Evolutionary conservation across 2,888 invertebrate species (phyloP), one percentile per base, ranked within the genome.

Genomic region (Phlogophora meticulosa): DNA sequence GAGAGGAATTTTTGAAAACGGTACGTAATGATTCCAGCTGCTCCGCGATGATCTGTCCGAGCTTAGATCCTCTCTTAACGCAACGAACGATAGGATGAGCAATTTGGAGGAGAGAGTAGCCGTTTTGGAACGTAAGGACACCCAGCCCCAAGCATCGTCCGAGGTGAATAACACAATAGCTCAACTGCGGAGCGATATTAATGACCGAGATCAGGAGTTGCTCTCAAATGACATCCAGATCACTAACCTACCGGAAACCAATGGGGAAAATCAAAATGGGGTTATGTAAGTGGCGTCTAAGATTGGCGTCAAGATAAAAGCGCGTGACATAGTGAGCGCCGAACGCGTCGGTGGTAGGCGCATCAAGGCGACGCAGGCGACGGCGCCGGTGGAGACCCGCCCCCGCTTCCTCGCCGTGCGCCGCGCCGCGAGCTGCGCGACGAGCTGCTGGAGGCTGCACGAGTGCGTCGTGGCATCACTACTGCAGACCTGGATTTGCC

Each of bases 101-200:
- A 45, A 36, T 51, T 13, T 58, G 24, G 58, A 38, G 24, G 36
- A 58, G 13, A 58, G 46, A 24, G 45, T 57, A 13, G 22, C 38
- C 7, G 4, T 28, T 4, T 4, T 28, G 28, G 28, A 28, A 5
- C 5, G 4, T 5, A 28, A 28, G 5, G 4, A 4, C 2, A 5
- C 28, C 5, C 28, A 28, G 28, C 28, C 28, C 28, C 28, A 28
- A 28, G 28, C 5, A 5, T 5, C 28, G 28, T 28, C 28, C 2
- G 28, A 28, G 4, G 28, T 28, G 5, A 5, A 28, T 5, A 5
- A 5, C 4, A 4, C 5, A 28, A 28, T 28, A 4, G 28, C 28
- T 4, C 28, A 28, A 28, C 28, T 28, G 5, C 28, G 28, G 5
- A 4, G 28, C 5, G 28, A 28, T 5, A 28, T 28, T 4, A 28